Evolutionary conservation across 2,888 invertebrate genomes (phyloP).

Genomic region (Eristalis intricaria): DNA sequence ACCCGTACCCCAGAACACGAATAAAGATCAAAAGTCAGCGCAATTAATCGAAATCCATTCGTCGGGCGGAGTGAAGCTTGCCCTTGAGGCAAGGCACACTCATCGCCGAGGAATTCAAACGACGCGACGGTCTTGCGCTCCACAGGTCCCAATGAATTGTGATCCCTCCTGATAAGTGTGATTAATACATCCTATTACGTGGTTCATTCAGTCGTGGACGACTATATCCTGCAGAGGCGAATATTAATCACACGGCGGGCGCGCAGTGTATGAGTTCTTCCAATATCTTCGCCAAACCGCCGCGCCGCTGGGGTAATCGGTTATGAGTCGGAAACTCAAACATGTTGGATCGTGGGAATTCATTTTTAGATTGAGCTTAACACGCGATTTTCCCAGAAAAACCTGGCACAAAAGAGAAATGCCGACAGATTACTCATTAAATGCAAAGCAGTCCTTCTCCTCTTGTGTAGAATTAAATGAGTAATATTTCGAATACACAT

Average conservation of each 20-base stretch:
- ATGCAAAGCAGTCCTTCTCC: no score
- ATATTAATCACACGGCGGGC: conserved; percentile 31
- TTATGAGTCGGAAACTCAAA: conserved; percentile 32
- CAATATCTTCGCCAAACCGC: conserved; percentile 14
- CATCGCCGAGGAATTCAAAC: not conserved
- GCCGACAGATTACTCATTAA: not conserved
- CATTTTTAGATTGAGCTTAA: not conserved
- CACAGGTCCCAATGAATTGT: conserved; percentile 2
- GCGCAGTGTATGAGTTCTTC: not conserved
- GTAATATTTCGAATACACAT: no score
- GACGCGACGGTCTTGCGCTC: not conserved
- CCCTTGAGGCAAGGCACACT: no score
- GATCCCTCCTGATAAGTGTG: conserved; percentile 32
- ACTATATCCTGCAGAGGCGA: conserved; percentile 29
- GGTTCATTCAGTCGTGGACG: conserved; percentile 20
- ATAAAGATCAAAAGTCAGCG: not conserved
- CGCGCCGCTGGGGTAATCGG: not conserved
- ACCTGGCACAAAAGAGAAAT: not conserved
- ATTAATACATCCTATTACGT: conserved; percentile 29
- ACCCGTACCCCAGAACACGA: not conserved
- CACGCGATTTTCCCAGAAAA: not conserved
- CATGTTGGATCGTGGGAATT: conserved; percentile 15
- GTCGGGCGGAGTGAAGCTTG: not conserved
- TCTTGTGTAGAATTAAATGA: not conserved
- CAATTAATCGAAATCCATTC: not conserved